Base-by-base conservation (phyloP, 30 jellyfish, hydroid and myxozoan species). In the Cassiopea xamachana region DNA sequence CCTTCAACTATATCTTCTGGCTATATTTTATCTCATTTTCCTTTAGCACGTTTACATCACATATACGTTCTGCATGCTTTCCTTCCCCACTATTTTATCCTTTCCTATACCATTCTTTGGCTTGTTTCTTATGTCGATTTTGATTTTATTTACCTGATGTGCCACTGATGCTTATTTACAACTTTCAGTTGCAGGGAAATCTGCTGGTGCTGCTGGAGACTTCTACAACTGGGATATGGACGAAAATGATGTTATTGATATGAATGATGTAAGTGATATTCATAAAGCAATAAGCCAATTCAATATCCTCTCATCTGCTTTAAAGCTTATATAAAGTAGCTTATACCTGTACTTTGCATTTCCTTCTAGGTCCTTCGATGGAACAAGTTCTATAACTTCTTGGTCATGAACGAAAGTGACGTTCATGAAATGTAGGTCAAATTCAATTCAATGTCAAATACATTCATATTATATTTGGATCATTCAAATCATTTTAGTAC, bases 151-250 rank as follows among this genome's bases (percentile, higher is more conserved):
- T 55, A 6, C 12, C 12, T 55, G 12, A 3, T 55, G 64, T 55
- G 7, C 64, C 64, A 55, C 12, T 55, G 12, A 3, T 55, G 64
- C 12, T 55, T 55, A 10, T 27, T 67, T 43, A 61, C 12, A 62
- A 15, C 48, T 85, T 75, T 15, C 15, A 89, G 97, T 12, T 10
- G 89, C 94, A 3, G 99, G 99, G 12, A 77, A 92, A 61, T 97
- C 97, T 1, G 55, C 69, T 12, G 99, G 99, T 14, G 97, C 99
- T 4, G 99, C 99, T 46, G 97, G 97, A 6, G 94, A 80, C 17
- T 95, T 95, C 59, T 58, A 48, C 69, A 87, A 95, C 58, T 95
- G 99, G 99, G 99, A 95, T 91, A 83, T 80, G 61, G 82, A 95
- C 76, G 93, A 95, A 43, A 94, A 95, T 80, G 90, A 78, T 55